Evolutionary conservation across 2,888 invertebrate genomes (phyloP).

Genomic region (Agrilus mali): DNA sequence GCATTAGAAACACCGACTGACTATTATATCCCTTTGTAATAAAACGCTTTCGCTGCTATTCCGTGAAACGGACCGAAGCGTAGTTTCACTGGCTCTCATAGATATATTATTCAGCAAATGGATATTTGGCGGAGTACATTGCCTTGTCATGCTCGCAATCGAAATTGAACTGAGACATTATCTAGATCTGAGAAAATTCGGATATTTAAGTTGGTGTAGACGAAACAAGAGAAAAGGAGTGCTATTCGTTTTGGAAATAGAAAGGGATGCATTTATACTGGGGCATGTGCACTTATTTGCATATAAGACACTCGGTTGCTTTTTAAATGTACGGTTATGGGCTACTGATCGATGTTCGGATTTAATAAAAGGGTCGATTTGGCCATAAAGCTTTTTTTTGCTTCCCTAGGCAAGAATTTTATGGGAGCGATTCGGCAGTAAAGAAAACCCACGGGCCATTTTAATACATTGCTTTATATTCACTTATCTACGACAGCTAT

Average conservation of each 20-base stretch:
- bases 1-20: too few species aligned
- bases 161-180: slow-evolving; percentile 24
- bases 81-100: slow-evolving; percentile 21
- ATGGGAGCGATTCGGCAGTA: slow-evolving; percentile 8
- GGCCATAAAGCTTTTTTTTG: slow-evolving; percentile 25
- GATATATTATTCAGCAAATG: slow-evolving; percentile 30
- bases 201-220: slow-evolving; percentile 7
- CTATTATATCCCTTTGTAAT: too few species aligned
- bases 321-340: slow-evolving; percentile 25
- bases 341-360: slow-evolving; percentile 28
- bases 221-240: slow-evolving; percentile 3
- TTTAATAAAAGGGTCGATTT: slow-evolving; percentile 28
- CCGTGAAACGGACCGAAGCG: background rate
- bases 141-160: slow-evolving; percentile 31
- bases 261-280: slow-evolving; percentile 10
- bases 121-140: slow-evolving; percentile 30
- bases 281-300: slow-evolving; percentile 24
- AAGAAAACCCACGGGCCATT: background rate
- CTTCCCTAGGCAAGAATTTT: slow-evolving; percentile 1
- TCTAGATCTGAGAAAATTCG: slow-evolving; percentile 19
- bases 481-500: too few species aligned
- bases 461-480: too few species aligned
- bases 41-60: too few species aligned
- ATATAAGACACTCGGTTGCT: slow-evolving; percentile 24
- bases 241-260: slow-evolving; percentile 2